Conservation (phyloP, 2,888 invertebrate species). For the Nasonia oneida region DNA sequence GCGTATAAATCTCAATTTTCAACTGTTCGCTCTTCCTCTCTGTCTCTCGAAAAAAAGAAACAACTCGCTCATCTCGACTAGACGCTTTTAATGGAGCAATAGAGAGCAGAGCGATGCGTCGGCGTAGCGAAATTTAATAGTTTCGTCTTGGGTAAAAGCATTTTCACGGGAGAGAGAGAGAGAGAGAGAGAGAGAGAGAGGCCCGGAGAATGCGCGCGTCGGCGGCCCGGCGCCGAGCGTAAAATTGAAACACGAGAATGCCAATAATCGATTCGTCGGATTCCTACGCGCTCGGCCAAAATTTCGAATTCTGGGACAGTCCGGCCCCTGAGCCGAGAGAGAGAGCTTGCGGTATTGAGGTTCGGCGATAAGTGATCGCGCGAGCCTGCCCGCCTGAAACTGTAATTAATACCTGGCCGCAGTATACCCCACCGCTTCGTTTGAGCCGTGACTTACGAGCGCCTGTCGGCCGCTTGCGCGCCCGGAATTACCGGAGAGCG, state of each 20-base stretch:
- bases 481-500: slow-evolving; percentile 72
- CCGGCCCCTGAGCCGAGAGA: not conserved
- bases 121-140: slow-evolving; percentile 45
- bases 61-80: not conserved
- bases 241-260: slow-evolving; percentile 52
- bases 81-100: slow-evolving; percentile 45
- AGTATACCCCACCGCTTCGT: slow-evolving; percentile 72
- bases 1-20: slow-evolving; percentile 50
- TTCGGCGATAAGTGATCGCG: slow-evolving; percentile 78
- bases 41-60: not conserved
- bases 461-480: slow-evolving; percentile 57
- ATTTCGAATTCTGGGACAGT: slow-evolving; percentile 59
- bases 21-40: not conserved
- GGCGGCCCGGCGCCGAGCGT: not conserved
- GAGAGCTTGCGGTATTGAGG: slow-evolving; percentile 65
- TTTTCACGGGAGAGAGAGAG: slow-evolving; percentile 7
- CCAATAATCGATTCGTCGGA: slow-evolving; percentile 53
- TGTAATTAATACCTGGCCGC: slow-evolving; percentile 77
- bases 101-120: not conserved
- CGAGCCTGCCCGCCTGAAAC: slow-evolving; percentile 74
- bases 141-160: slow-evolving; percentile 40
- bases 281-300: slow-evolving; percentile 14
- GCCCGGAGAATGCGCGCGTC: not conserved
- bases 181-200: too few species aligned
- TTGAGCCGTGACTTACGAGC: slow-evolving; percentile 78